phyloP scores from a whole-genome alignment of 2,113 vertebrate species.

The Tursiops truncatus region DNA sequence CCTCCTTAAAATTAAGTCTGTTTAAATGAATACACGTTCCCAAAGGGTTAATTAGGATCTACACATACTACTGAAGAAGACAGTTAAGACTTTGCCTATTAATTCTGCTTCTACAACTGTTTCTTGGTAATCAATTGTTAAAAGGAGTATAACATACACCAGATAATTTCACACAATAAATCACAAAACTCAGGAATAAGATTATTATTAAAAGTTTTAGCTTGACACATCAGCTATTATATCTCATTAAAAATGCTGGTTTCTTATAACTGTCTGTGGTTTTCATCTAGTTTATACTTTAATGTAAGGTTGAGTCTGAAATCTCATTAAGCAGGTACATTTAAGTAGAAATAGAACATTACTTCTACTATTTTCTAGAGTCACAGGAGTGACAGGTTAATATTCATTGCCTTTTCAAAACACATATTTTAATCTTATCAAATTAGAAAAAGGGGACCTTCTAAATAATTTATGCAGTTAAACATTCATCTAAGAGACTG shows the following conservation, averaged over 20 bases:
- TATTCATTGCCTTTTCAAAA: slow-evolving; percentile 59
- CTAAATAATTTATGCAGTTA: not conserved
- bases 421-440: not conserved
- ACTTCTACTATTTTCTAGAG: not conserved
- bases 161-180: slow-evolving; percentile 74
- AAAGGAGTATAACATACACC: slow-evolving; percentile 64
- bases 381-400: slow-evolving; percentile 41
- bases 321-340: slow-evolving; percentile 17
- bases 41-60: slow-evolving; percentile 87
- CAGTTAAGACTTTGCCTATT: slow-evolving; percentile 80
- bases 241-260: slow-evolving; percentile 54
- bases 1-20: slow-evolving; percentile 72
- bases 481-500: slow-evolving; percentile 40
- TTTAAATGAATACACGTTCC: slow-evolving; percentile 78
- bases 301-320: slow-evolving; percentile 43
- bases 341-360: slow-evolving; percentile 39
- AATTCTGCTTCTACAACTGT: slow-evolving; percentile 72
- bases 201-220: slow-evolving; percentile 62
- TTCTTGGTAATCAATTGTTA: slow-evolving; percentile 69
- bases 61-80: slow-evolving; percentile 85
- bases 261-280: slow-evolving; percentile 75
- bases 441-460: not conserved
- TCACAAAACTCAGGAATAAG: slow-evolving; percentile 58
- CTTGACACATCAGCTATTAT: slow-evolving; percentile 63
- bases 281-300: slow-evolving; percentile 74